phyloP scores from a whole-genome alignment of 1,140 invertebrate genomes.

The Drosophila pachea region DNA sequence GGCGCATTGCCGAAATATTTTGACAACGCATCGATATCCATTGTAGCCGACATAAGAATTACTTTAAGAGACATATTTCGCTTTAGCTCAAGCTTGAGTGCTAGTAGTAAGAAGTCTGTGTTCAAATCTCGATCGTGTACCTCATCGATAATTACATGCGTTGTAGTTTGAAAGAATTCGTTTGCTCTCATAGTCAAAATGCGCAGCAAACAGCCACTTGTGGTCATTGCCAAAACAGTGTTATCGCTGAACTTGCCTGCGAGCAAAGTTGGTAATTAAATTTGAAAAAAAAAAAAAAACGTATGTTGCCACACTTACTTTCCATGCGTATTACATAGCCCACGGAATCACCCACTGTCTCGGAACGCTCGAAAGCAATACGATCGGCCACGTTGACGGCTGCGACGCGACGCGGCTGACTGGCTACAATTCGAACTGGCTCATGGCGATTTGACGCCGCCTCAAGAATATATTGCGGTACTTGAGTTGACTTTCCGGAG shows the following conservation, averaged over 20 bases:
- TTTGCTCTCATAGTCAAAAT: conserved; percentile 75
- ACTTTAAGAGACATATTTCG: conserved; percentile 88
- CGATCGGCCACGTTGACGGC: conserved; percentile 92
- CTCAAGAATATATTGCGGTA: conserved; percentile 94
- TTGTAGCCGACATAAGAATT: conserved; percentile 97
- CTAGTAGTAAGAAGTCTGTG: conserved; percentile 94
- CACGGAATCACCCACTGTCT: conserved; percentile 91
- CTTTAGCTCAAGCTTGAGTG: conserved; percentile 87
- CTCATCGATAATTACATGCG: conserved; percentile 95
- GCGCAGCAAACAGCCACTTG: conserved; percentile 71
- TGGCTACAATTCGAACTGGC: conserved; percentile 92
- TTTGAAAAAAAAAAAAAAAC: neutral
- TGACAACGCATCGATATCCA: conserved; percentile 89
- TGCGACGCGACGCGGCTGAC: conserved; percentile 94
- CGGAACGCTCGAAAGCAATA: conserved; percentile 90
- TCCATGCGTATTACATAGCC: conserved; percentile 97
- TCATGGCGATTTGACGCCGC: conserved; percentile 83
- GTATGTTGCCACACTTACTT: conserved; percentile 54
- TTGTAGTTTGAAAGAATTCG: conserved; percentile 81
- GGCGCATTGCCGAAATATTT: conserved; percentile 88
- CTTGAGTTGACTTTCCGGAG: conserved; percentile 94
- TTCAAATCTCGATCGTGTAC: conserved; percentile 96
- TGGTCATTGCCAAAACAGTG: conserved; percentile 66
- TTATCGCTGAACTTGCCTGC: conserved; percentile 54
- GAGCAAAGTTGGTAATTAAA: neutral